Base-by-base conservation (phyloP, 2,797 vertebrate species). In the Linurgus olivaceus region DNA sequence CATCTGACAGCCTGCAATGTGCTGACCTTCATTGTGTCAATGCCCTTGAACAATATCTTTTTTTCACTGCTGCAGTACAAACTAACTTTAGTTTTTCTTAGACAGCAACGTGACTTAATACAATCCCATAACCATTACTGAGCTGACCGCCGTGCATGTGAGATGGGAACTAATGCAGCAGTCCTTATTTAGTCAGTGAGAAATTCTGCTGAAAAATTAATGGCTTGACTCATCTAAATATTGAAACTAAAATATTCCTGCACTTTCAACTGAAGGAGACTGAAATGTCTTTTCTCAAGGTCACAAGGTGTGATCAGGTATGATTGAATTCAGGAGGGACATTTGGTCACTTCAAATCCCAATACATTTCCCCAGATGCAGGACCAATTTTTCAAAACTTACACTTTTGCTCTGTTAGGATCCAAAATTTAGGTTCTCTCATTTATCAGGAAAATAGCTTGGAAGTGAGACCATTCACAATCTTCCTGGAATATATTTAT, bases 361-460 rank as follows among this genome's bases (percentile, higher is more conserved):
- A 35, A 8, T 28, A 48, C 0, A 0, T 7, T 45, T 84, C 62
- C 26, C n/a, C 31, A 42, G 29, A 50, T 0, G 3, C 1, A 4
- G n/a, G 15, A 71, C 3, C 21, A 63, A 38, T 67, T 90, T 91
- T 82, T 76, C 51, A 67, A 75, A 88, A 57, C 24, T 66, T 86
- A 54, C 6, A 52, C 13, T 82, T 94, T 42, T 62, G 5, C 23
- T 85, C 61, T 68, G 13, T 54, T 82, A 71, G 35, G 25, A 44
- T 75, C 25, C 21, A 65, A 61, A 71, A 6, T 42, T 5, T 52
- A 65, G 33, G 24, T 68, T 58, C 31, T 40, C 4, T 82, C 21
- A 84, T 54, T 72, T 58, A 29, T 59, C 66, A 52, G 13, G 9
- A 76, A 79, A 94, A 59, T 9, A 59, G 29, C 24, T 57, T 71